phyloP scores from a whole-genome alignment of 2,113 vertebrate species.

The Saccopteryx leptura region DNA sequence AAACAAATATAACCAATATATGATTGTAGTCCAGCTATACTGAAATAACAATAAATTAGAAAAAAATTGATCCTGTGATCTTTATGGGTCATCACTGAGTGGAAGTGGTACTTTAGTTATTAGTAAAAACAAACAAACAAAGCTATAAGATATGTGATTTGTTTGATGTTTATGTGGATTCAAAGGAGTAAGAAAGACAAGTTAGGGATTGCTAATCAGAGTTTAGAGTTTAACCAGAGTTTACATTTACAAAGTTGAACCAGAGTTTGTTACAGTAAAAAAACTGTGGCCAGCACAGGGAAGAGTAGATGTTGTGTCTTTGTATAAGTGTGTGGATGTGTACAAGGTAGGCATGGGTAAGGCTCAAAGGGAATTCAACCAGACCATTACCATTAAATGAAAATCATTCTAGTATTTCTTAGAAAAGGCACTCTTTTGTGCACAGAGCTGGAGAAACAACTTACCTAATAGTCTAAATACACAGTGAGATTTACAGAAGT shows the following conservation, averaged over 20 bases:
- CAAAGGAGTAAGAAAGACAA: background rate
- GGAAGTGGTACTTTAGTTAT: background rate
- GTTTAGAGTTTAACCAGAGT: background rate
- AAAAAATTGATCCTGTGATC: background rate
- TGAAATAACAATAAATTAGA: background rate
- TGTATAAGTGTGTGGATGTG: background rate
- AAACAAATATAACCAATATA: background rate
- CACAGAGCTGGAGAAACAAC: background rate
- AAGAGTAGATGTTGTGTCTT: background rate
- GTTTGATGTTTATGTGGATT: background rate
- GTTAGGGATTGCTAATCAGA: background rate
- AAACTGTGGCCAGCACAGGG: background rate
- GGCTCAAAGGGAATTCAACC: background rate
- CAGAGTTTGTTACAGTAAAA: background rate
- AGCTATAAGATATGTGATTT: background rate
- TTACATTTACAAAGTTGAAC: too few relatives aligned
- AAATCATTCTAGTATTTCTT: constrained; percentile 10
- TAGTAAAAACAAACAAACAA: constrained; percentile 9
- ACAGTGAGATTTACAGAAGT: background rate
- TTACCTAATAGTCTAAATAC: background rate
- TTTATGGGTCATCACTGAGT: constrained; percentile 14
- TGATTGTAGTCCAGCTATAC: background rate
- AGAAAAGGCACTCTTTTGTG: background rate
- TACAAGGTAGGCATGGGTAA: background rate
- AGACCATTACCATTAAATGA: constrained; percentile 8